Conservation (phyloP, 2,113 vertebrate genomes). For the Apus apus region DNA sequence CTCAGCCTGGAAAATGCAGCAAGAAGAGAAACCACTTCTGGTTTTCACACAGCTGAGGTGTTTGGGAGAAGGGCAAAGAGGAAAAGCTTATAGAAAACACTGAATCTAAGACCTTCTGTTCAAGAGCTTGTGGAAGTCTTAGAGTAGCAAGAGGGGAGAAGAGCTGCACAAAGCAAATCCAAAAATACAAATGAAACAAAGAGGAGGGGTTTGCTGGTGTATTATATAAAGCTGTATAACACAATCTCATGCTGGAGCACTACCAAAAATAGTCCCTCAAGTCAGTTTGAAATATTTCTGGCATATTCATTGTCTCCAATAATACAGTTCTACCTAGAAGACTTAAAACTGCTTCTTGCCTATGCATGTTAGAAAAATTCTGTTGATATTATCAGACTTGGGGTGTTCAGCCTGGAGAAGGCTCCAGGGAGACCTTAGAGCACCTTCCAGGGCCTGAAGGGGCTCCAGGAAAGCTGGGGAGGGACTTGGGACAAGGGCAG, state of each 20-base stretch:
- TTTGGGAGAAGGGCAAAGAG: background rate
- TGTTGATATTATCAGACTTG: too few relatives aligned
- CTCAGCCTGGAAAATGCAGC: background rate
- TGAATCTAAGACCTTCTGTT: background rate
- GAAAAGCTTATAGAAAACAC: background rate
- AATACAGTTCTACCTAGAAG: background rate
- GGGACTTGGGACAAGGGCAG: too few relatives aligned
- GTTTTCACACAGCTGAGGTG: background rate
- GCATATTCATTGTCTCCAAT: background rate
- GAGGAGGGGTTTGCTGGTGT: background rate
- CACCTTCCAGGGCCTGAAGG: too few relatives aligned
- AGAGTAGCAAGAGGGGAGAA: conserved; percentile 13
- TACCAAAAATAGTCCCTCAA: background rate
- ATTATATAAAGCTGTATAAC: accelerated
- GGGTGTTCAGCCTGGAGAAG: too few relatives aligned
- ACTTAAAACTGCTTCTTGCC: background rate
- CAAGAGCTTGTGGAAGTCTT: background rate
- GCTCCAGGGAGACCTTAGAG: too few relatives aligned
- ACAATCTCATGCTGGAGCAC: background rate
- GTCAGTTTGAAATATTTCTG: background rate
- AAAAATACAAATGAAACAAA: background rate
- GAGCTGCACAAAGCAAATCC: background rate
- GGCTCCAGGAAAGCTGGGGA: too few relatives aligned
- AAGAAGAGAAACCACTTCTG: background rate
- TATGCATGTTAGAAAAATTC: background rate